Evolutionary conservation across 2,113 vertebrate species (phyloP).

Genomic region (Sinocyclocheilus grahami): DNA sequence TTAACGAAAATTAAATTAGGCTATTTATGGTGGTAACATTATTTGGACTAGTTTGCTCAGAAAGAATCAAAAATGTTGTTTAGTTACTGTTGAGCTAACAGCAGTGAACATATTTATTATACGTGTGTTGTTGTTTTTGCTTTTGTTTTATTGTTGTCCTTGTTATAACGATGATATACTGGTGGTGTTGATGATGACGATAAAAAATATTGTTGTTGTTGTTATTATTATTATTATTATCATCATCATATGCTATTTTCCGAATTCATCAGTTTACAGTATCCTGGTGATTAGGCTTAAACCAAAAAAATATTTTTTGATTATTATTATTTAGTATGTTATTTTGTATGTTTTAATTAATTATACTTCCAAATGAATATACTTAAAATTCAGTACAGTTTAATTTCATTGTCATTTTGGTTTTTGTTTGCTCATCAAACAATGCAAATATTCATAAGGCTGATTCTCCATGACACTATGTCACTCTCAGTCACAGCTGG

Average conservation of each 20-base stretch:
- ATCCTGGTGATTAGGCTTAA: background rate
- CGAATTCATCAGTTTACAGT: background rate
- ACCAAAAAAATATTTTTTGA: background rate
- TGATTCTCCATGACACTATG: background rate
- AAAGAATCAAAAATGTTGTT: background rate
- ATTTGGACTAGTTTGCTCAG: background rate
- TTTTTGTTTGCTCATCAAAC: background rate
- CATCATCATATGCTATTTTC: background rate
- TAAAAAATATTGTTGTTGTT: background rate
- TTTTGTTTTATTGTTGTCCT: background rate
- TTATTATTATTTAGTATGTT: background rate
- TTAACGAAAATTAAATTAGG: background rate
- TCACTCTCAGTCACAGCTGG: background rate
- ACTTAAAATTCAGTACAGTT: background rate
- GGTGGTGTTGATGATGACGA: background rate
- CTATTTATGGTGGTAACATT: background rate
- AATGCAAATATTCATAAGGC: background rate
- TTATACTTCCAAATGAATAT: background rate
- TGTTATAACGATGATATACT: background rate
- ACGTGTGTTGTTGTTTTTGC: background rate
- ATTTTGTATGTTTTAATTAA: background rate
- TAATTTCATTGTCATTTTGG: background rate
- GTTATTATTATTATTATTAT: background rate
- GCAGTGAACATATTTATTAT: background rate
- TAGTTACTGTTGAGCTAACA: background rate